Evolutionary conservation across 1,140 invertebrate genomes (phyloP).

Genomic region (Ostrea edulis): DNA sequence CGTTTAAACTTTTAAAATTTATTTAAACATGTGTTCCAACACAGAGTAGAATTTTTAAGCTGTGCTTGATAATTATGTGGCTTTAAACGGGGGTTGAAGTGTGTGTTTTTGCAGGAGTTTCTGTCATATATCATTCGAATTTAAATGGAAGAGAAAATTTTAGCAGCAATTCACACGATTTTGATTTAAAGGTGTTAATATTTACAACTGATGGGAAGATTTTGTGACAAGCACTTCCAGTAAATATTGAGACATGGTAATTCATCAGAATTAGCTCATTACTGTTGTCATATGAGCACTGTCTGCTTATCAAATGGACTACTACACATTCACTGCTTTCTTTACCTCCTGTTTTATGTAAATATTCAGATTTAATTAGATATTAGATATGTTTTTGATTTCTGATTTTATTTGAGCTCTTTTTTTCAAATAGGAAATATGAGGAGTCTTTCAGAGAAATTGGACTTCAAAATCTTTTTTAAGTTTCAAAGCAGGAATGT

Average conservation of each 20-base stretch:
- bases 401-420: background rate
- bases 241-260: background rate
- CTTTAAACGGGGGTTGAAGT: background rate
- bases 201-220: constrained; percentile 9
- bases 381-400: background rate
- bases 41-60: background rate
- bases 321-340: background rate
- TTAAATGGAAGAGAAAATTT: constrained; percentile 16
- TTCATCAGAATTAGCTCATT: background rate
- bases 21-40: background rate
- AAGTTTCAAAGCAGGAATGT: too few species aligned
- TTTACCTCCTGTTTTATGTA: background rate
- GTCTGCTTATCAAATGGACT: background rate
- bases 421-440: background rate
- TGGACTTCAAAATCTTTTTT: too few species aligned
- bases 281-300: background rate
- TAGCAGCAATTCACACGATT: background rate
- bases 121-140: background rate
- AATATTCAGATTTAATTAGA: background rate
- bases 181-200: constrained; percentile 24
- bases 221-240: constrained; percentile 9
- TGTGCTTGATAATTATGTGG: background rate
- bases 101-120: constrained; percentile 13
- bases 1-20: background rate
- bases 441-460: background rate